Percentiles rank a stretch among this genome's conserved stretches.
These are phyloP conservation scores for Orius laevigatus DNA, from an alignment of 1,140 invertebrate genomes.

Conservation along the genomic window DNA sequence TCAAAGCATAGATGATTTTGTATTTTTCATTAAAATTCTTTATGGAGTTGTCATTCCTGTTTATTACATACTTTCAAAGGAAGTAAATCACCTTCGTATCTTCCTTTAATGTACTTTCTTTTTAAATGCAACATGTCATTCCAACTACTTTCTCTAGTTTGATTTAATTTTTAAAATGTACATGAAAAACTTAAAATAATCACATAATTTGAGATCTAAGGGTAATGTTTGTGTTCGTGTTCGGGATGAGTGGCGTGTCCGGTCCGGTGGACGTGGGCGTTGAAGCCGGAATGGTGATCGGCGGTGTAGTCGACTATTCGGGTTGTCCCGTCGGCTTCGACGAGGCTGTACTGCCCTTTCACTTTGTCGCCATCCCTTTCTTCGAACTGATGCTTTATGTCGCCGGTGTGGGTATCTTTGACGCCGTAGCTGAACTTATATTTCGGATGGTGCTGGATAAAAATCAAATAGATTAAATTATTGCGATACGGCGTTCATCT, in stretches of 20 bases:
- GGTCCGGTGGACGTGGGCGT: conserved; percentile 37
- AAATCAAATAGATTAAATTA: too few species aligned
- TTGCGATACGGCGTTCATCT: too few species aligned
- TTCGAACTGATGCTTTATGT: conserved; percentile 35
- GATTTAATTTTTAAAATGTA: too few species aligned
- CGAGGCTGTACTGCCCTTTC: conserved; percentile 35
- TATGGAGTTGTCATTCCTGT: too few species aligned
- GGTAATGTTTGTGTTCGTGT: background rate
- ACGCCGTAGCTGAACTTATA: conserved; percentile 36
- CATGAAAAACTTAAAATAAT: too few species aligned
- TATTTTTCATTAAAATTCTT: too few species aligned
- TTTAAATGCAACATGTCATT: too few species aligned
- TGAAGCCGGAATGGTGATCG: conserved; percentile 41
- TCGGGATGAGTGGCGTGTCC: conserved; percentile 29
- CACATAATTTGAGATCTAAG: too few species aligned
- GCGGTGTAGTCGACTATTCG: conserved; percentile 40
- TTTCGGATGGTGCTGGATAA: conserved; percentile 30
- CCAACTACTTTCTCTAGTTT: too few species aligned
- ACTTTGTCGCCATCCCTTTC: conserved; percentile 38
- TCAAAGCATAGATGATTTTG: conserved; percentile 31
- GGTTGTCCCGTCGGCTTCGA: conserved; percentile 40
- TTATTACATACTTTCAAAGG: too few species aligned
- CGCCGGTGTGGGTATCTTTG: conserved; percentile 34
- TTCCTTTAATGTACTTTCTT: too few species aligned
- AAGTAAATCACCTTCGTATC: too few species aligned